Conservation (phyloP, 2,888 invertebrate species). For the Hydrotaea diabolus region DNA sequence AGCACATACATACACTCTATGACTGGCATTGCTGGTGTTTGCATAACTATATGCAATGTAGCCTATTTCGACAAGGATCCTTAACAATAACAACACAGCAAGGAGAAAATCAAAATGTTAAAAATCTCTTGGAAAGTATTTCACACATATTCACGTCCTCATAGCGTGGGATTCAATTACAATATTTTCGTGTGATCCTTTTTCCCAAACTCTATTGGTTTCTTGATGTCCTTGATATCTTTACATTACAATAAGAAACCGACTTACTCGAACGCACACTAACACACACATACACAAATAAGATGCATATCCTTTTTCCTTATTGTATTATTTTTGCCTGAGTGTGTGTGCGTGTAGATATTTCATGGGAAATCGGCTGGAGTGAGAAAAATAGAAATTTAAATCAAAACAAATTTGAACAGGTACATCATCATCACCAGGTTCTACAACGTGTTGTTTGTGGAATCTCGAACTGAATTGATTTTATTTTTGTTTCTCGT, state of each 20-base stretch:
- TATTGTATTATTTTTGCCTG: neutral
- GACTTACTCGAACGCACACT: neutral
- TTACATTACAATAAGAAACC: conserved; percentile 3
- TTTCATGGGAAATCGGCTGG: conserved; percentile 51
- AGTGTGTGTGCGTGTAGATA: neutral
- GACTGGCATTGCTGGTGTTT: neutral
- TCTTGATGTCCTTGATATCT: conserved; percentile 12
- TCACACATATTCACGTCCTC: neutral
- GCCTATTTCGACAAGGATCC: neutral
- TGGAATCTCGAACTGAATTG: neutral
- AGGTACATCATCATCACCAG: conserved; percentile 41
- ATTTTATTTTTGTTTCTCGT: neutral
- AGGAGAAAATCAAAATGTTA: neutral
- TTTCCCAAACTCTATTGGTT: neutral
- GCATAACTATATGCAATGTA: neutral
- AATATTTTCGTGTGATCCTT: neutral
- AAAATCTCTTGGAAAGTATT: neutral
- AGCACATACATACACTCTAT: neutral
- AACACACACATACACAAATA: neutral
- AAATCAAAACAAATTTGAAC: conserved; percentile 63
- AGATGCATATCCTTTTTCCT: neutral
- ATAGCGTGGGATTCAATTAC: conserved; percentile 2
- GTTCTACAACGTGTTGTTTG: neutral
- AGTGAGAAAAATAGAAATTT: conserved; percentile 57
- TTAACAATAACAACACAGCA: conserved; percentile 4